A percentile compares a stretch with the other conserved stretches of the same genome.
These are phyloP conservation scores for Microplitis manilae DNA, from an alignment of 2,888 invertebrate genomes.

Conservation along the genomic window DNA sequence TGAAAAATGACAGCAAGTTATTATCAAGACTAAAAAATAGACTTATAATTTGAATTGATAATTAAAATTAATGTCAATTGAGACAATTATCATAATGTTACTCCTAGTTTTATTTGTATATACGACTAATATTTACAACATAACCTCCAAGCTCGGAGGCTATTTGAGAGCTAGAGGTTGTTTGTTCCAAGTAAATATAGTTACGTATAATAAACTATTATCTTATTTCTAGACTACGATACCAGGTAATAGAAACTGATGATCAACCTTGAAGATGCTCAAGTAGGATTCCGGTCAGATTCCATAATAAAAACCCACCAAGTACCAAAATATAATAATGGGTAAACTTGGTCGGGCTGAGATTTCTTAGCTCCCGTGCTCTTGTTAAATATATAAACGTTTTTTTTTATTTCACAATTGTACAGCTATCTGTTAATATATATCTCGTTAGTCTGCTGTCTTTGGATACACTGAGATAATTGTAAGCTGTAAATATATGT, in stretches of 20 bases:
- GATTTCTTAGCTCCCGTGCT: no score
- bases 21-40: no score
- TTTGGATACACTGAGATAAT: slow-evolving; percentile 44
- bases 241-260: slow-evolving; percentile 39
- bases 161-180: background rate
- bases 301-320: slow-evolving; percentile 30
- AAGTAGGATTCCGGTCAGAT: slow-evolving; percentile 47
- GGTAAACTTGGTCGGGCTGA: no score
- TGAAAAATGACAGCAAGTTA: no score
- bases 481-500: slow-evolving; percentile 34
- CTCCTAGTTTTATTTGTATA: background rate
- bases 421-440: background rate
- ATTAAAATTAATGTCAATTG: background rate
- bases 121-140: background rate
- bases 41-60: no score
- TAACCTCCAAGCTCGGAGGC: background rate
- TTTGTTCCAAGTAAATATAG: slow-evolving; percentile 4
- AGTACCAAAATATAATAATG: no score
- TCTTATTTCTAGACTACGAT: slow-evolving; percentile 39
- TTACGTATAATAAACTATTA: slow-evolving; percentile 15
- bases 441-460: slow-evolving; percentile 40
- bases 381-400: slow-evolving; percentile 23
- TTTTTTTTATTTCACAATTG: background rate
- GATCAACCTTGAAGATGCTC: slow-evolving; percentile 39
- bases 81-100: background rate